Conservation (phyloP, 2,113 vertebrate genomes). For the Trematocara marginatum region DNA sequence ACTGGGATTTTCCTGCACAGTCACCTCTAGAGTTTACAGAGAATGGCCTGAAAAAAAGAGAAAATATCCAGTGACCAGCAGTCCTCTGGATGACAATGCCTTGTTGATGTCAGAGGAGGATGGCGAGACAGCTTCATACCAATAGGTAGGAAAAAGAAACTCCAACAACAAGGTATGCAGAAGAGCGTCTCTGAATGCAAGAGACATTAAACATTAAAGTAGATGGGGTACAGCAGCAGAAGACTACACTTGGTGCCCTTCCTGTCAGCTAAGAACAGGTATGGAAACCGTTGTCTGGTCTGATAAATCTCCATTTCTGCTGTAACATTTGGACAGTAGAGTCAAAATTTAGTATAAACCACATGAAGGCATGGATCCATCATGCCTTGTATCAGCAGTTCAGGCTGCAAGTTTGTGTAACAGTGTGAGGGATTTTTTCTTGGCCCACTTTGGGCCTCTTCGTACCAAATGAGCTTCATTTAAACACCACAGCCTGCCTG, state of each 20-base stretch:
- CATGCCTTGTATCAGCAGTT: background rate
- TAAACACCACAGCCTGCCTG: background rate
- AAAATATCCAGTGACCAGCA: background rate
- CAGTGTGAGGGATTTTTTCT: background rate
- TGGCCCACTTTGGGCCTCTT: background rate
- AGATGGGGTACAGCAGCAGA: background rate
- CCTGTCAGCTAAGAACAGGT: background rate
- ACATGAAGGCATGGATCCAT: background rate
- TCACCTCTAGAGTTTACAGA: background rate
- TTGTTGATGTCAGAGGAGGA: background rate
- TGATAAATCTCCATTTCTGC: background rate
- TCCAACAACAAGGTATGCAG: background rate
- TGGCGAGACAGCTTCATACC: background rate
- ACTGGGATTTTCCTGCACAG: background rate
- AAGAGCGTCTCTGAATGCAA: background rate
- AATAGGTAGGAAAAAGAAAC: background rate
- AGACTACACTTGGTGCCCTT: background rate
- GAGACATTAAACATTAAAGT: background rate
- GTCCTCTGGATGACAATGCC: background rate
- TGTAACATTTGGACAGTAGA: background rate
- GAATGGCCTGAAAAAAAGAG: background rate
- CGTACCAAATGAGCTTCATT: background rate
- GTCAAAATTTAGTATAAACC: background rate
- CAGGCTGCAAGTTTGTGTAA: background rate
- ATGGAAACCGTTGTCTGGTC: background rate